Conservation (phyloP, 2,113 vertebrate species). For the Datnioides undecimradiatus region DNA sequence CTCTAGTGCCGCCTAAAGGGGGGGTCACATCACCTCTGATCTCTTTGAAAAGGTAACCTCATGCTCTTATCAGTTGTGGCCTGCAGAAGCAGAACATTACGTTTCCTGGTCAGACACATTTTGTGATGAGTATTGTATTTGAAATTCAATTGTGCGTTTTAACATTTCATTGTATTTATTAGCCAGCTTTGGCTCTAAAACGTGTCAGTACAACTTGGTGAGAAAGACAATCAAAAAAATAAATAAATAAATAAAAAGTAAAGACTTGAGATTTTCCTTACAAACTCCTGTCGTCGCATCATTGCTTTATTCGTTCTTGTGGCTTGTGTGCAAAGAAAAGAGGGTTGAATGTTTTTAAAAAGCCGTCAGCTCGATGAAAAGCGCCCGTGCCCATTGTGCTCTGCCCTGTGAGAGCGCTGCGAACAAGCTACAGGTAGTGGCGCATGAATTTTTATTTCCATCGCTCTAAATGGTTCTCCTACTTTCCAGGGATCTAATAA, state of each 20-base stretch:
- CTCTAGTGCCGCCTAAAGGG: constrained; percentile 87
- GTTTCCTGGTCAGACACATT: constrained; percentile 84
- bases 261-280: constrained; percentile 83
- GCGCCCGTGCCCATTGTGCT: not conserved
- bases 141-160: constrained; percentile 90
- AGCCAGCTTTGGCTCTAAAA: constrained; percentile 96
- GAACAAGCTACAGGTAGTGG: constrained; percentile 51
- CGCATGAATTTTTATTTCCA: constrained; percentile 59
- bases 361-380: not conserved
- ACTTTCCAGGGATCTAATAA: constrained; percentile 70
- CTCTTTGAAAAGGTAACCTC: constrained; percentile 64
- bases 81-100: constrained; percentile 76
- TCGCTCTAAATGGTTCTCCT: constrained; percentile 29
- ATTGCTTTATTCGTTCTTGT: constrained; percentile 6
- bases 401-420: constrained; percentile 5
- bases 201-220: constrained; percentile 90
- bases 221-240: constrained; percentile 93
- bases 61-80: constrained; percentile 86
- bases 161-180: constrained; percentile 97
- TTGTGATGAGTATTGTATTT: constrained; percentile 88
- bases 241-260: constrained; percentile 84
- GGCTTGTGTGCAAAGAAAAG: not conserved
- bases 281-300: constrained; percentile 87
- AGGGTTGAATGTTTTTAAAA: not conserved
- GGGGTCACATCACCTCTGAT: constrained; percentile 68